Percentiles rank a stretch among this genome's conserved stretches.
phyloP scores from a whole-genome alignment of 2,888 invertebrate genomes.

The Caenorhabditis plicata region DNA sequence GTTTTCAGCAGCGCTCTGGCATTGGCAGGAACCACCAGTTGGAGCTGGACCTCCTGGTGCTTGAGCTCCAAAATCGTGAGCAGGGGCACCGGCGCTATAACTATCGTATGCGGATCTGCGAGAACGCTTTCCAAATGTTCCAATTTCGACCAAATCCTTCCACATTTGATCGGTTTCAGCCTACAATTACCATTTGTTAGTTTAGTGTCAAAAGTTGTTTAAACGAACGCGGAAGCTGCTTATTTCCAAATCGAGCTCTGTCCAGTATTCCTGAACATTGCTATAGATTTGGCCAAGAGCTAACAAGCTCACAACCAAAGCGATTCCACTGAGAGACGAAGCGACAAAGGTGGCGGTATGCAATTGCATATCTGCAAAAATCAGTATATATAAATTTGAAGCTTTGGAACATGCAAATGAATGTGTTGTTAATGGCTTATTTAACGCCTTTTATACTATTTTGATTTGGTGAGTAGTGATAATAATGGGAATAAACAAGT shows the following conservation, averaged over 20 bases:
- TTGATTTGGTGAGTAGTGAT: neutral
- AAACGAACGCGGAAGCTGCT: conserved; percentile 32
- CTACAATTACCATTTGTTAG: conserved; percentile 7
- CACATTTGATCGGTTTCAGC: conserved; percentile 57
- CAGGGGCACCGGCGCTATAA: conserved; percentile 26
- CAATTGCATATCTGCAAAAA: conserved; percentile 37
- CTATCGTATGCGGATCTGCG: conserved; percentile 33
- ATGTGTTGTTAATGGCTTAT: neutral
- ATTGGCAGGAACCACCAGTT: conserved; percentile 34
- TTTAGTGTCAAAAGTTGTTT: neutral
- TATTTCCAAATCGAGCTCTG: conserved; percentile 44
- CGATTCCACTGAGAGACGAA: conserved; percentile 40
- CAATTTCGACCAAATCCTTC: conserved; percentile 54
- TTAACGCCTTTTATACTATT: conserved; percentile 16
- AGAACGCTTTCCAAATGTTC: conserved; percentile 23
- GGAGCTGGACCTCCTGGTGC: conserved; percentile 43
- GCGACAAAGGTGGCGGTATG: conserved; percentile 49
- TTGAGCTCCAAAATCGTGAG: conserved; percentile 40
- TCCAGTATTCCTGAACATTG: conserved; percentile 47
- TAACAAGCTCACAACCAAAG: conserved; percentile 41
- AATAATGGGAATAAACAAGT: conserved; percentile 10
- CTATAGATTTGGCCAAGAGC: conserved; percentile 44
- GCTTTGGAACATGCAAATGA: conserved; percentile 1
- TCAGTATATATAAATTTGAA: neutral
- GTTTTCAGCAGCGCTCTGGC: conserved; percentile 47